These are phyloP conservation scores for Athalia cordata DNA, from an alignment of 2,888 invertebrate species.

Conservation along the genomic window DNA sequence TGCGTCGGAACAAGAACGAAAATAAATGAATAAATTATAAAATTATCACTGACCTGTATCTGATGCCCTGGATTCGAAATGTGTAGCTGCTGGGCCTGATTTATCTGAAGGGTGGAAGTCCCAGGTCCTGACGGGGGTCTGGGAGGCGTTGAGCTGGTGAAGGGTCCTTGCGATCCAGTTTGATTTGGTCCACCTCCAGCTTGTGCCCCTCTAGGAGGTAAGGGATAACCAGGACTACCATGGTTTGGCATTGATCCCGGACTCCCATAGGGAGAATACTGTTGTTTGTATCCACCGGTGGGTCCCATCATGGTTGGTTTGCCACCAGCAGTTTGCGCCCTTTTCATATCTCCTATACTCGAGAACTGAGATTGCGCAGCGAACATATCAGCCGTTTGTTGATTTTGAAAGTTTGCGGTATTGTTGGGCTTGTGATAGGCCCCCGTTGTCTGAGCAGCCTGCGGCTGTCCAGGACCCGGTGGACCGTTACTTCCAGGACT, in stretches of 20 bases:
- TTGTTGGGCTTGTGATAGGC: constrained; percentile 69
- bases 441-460: constrained; percentile 58
- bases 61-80: constrained; percentile 88
- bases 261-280: constrained; percentile 82
- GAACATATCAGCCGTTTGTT: constrained; percentile 65
- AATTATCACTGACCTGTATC: constrained; percentile 81
- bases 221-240: constrained; percentile 75
- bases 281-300: constrained; percentile 75
- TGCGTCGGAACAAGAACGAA: background rate
- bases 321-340: constrained; percentile 70
- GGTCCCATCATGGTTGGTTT: constrained; percentile 69
- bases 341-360: constrained; percentile 70
- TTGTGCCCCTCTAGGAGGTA: constrained; percentile 70
- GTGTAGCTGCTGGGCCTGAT: constrained; percentile 91
- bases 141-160: constrained; percentile 74
- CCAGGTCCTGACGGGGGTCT: constrained; percentile 76
- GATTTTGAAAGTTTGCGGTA: constrained; percentile 52
- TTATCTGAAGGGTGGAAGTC: constrained; percentile 85
- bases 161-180: constrained; percentile 72
- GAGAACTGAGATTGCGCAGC: constrained; percentile 65
- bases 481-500: constrained; percentile 72
- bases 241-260: constrained; percentile 78
- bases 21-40: background rate
- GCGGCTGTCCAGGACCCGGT: constrained; percentile 60
- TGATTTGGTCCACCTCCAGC: constrained; percentile 70